phyloP scores from a whole-genome alignment of 2,113 vertebrate genomes.

The Hipposideros armiger region DNA sequence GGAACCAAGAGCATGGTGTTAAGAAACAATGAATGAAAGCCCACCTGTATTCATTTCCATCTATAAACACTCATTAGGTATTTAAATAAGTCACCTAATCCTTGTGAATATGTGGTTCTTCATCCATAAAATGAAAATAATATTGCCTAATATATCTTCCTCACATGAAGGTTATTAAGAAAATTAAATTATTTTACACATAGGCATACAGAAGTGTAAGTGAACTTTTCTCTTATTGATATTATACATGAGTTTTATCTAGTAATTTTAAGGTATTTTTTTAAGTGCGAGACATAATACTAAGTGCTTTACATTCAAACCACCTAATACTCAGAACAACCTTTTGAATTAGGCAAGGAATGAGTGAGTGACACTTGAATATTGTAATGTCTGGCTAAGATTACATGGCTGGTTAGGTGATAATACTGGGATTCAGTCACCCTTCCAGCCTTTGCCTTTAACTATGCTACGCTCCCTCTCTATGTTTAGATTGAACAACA shows the following conservation, averaged over 20 bases:
- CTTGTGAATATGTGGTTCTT: background rate
- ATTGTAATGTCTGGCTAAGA: background rate
- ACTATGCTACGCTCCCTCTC: background rate
- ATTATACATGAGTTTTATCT: background rate
- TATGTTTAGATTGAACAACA: background rate
- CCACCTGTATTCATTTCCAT: background rate
- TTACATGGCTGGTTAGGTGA: background rate
- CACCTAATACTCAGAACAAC: background rate
- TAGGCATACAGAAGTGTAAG: background rate
- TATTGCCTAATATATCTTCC: constrained; percentile 9
- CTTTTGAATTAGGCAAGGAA: background rate
- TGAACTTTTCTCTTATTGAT: constrained; percentile 16
- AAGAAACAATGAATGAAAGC: background rate
- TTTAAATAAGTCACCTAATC: constrained; percentile 13
- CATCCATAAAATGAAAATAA: constrained; percentile 33
- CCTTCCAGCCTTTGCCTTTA: background rate
- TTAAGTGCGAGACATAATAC: background rate
- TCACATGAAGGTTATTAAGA: constrained; percentile 1
- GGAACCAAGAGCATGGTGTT: background rate
- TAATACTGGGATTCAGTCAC: background rate
- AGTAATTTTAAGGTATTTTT: background rate
- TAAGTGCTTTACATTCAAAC: background rate
- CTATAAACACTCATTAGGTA: background rate
- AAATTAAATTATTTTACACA: constrained; percentile 42
- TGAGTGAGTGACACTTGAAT: background rate